Percentiles rank a stretch among this genome's conserved stretches.
Evolutionary conservation across 37 sponge, comb jelly and placozoan species (phyloP).

Genomic region (Geodia barretti): DNA sequence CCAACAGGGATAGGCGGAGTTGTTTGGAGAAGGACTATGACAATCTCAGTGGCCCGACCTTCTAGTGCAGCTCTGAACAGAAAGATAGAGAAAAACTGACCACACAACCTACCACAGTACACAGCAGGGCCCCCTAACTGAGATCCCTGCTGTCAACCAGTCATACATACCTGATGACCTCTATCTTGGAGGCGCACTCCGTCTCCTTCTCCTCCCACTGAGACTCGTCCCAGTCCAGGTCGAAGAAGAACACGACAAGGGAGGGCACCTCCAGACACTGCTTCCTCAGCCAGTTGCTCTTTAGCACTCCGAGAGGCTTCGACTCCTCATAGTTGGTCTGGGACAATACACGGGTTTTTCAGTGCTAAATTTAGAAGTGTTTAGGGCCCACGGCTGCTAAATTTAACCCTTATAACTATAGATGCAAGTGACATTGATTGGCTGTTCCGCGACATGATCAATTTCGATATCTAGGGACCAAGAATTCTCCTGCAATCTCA

Average conservation of each 20-base stretch:
- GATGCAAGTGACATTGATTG: too few species aligned
- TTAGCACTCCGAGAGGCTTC: slow-evolving; percentile 75
- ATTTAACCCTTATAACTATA: neutral
- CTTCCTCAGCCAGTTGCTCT: slow-evolving; percentile 83
- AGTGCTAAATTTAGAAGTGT: too few species aligned
- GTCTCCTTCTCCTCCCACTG: slow-evolving; percentile 88
- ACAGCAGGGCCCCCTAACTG: too few species aligned
- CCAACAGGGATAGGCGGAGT: slow-evolving; percentile 40
- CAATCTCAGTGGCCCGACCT: slow-evolving; percentile 65
- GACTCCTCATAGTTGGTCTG: slow-evolving; percentile 73
- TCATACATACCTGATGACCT: slow-evolving; percentile 59
- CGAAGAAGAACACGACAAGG: slow-evolving; percentile 89
- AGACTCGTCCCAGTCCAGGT: slow-evolving; percentile 91
- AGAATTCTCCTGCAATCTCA: too few species aligned
- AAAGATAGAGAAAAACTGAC: neutral
- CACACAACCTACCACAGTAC: neutral
- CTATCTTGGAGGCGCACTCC: slow-evolving; percentile 86
- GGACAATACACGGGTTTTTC: too few species aligned
- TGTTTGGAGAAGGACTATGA: slow-evolving; percentile 80
- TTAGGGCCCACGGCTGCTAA: neutral
- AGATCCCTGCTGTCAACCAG: too few species aligned
- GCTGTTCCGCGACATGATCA: too few species aligned
- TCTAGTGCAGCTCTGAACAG: slow-evolving; percentile 61
- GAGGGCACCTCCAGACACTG: slow-evolving; percentile 84
- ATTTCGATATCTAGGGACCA: too few species aligned